Evolutionary conservation across 1,140 invertebrate genomes (phyloP).

Genomic region (Bathynomus jamesi): DNA sequence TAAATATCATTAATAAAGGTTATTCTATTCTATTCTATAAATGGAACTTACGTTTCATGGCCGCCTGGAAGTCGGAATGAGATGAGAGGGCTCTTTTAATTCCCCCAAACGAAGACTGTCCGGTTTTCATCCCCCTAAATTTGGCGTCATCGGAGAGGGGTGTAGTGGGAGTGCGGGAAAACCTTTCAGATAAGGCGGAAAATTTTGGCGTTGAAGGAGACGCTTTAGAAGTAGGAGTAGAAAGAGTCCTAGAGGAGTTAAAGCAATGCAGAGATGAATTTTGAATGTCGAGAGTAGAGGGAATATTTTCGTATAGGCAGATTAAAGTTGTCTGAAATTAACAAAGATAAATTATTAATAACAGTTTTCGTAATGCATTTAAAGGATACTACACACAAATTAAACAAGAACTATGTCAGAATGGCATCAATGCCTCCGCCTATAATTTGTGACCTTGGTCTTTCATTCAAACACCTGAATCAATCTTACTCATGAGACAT

Average conservation of each 20-base stretch:
- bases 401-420: too few species aligned
- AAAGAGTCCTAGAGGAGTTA: neutral
- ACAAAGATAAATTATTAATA: neutral
- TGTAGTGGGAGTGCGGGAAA: neutral
- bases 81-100: conserved; percentile 11
- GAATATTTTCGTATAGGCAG: conserved; percentile 60
- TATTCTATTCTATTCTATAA: too few species aligned
- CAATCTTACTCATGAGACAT: too few species aligned
- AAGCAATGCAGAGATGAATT: conserved; percentile 49
- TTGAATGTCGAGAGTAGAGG: conserved; percentile 63
- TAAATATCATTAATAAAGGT: too few species aligned
- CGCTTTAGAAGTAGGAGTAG: neutral
- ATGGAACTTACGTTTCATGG: conserved; percentile 25
- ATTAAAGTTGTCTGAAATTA: conserved; percentile 50
- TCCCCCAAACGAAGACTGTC: neutral
- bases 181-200: conserved; percentile 20
- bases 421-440: too few species aligned
- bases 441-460: too few species aligned
- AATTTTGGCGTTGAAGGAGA: conserved; percentile 3
- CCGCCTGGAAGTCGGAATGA: neutral
- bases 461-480: too few species aligned
- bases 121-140: too few species aligned
- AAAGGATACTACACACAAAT: too few species aligned
- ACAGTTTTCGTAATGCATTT: neutral
- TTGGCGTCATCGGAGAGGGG: too few species aligned